phyloP scores from a whole-genome alignment of 2,888 invertebrate genomes.

The Coenonympha glycerion region DNA sequence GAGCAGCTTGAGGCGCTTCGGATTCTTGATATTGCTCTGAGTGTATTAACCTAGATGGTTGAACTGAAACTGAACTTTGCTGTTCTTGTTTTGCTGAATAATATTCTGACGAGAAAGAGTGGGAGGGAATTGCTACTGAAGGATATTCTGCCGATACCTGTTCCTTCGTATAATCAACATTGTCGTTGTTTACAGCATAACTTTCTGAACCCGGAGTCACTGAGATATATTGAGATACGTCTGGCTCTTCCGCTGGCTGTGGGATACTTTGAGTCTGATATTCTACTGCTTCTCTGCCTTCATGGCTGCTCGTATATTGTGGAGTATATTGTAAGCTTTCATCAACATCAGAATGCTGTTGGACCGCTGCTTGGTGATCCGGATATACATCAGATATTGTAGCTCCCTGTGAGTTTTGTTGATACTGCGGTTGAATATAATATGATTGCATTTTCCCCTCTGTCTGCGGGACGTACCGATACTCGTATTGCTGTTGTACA shows the following conservation, averaged over 20 bases:
- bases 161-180: slow-evolving; percentile 24
- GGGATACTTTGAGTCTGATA: slow-evolving; percentile 32
- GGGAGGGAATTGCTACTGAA: slow-evolving; percentile 21
- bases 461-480: slow-evolving; percentile 50
- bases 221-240: slow-evolving; percentile 35
- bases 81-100: slow-evolving; percentile 39
- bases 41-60: slow-evolving; percentile 41
- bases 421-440: slow-evolving; percentile 51
- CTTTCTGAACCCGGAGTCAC: slow-evolving; percentile 23
- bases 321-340: slow-evolving; percentile 37
- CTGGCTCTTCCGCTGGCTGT: slow-evolving; percentile 28
- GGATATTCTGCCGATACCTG: slow-evolving; percentile 34
- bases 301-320: slow-evolving; percentile 38
- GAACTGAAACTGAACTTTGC: slow-evolving; percentile 42
- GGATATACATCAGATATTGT: slow-evolving; percentile 32
- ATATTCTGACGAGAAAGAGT: slow-evolving; percentile 36
- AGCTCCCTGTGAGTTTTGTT: slow-evolving; percentile 40
- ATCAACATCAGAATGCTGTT: slow-evolving; percentile 27
- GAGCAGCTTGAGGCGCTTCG: slow-evolving; percentile 35
- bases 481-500: slow-evolving; percentile 52
- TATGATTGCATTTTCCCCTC: slow-evolving; percentile 43
- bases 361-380: slow-evolving; percentile 32
- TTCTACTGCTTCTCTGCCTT: slow-evolving; percentile 32
- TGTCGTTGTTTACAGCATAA: slow-evolving; percentile 18
- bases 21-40: slow-evolving; percentile 41